Base-by-base conservation (phyloP, 1,140 invertebrate species). In the Diploscapter pachys region DNA sequence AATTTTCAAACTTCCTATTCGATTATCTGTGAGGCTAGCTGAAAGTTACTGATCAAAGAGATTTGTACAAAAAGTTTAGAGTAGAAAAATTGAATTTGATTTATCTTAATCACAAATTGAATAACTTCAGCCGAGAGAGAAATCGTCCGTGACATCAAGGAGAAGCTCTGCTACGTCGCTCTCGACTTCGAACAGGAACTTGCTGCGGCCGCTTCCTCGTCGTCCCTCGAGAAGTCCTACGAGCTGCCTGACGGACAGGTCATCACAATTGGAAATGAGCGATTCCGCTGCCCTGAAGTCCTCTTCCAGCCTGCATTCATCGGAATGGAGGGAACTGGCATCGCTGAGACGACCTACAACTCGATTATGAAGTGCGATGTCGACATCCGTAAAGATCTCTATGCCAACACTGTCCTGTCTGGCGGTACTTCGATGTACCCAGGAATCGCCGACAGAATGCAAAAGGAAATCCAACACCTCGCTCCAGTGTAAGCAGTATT, bases 121-220 rank as follows among this genome's bases (percentile, higher is more conserved):
- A 31, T 31, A 11, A 11, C 31, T 59, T 59, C 57, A 59, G 93
- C 89, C 91, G 93, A 91, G 93, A 93, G 82, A 76, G 82, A 84
- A 77, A 94, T 94, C 83, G 92, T 94, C 11, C 89, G 93, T 81
- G 93, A 95, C 88, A 93, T 94, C 88, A 95, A 87, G 79, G 87
- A 87, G 73, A 88, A 88, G 79, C 74, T 88, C 53, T 86, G 86
- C 77, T 87, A 87, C 86, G 92, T 95, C 68, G 93, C 93, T 65
- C 89, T 94, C 50, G 93, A 94, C 88, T 94, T 94, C 86, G 93
- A 95, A 88, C 92, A 94, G 88, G 93, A 95, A 89, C 94, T 94
- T 93, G 91, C 91, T 81, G 93, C 92, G 72, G 92, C 92, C 77
- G 92, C 92, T 61, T 82, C 82, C 52, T 82, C 81, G 57, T 82